These are phyloP conservation scores for Microplitis manilae DNA, from an alignment of 2,888 invertebrate species.

Conservation along the genomic window DNA sequence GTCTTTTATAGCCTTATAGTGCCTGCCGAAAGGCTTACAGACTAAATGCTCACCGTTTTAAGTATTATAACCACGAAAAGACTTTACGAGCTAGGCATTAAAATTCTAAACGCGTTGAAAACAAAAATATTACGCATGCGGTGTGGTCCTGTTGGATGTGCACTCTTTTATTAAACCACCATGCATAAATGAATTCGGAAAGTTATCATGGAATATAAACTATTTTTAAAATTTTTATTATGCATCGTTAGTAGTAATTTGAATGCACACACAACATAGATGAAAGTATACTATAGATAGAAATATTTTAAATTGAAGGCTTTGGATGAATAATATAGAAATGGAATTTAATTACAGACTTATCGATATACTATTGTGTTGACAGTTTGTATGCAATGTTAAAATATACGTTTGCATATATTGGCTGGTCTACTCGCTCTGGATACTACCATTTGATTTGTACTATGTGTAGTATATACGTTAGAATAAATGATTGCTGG, in stretches of 20 bases:
- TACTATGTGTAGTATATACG: neutral
- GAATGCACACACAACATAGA: neutral
- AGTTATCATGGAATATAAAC: neutral
- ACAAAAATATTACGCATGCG: neutral
- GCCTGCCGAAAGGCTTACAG: neutral
- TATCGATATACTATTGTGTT: neutral
- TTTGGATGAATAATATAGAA: neutral
- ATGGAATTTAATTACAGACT: neutral
- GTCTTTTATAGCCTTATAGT: conserved; percentile 54
- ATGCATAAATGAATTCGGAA: neutral
- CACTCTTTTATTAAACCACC: neutral
- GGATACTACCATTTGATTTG: conserved; percentile 9
- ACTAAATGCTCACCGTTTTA: neutral
- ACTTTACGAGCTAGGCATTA: neutral
- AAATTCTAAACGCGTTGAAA: neutral
- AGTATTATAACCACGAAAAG: neutral
- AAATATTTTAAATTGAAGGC: neutral
- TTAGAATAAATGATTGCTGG: conserved; percentile 5
- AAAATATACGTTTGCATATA: neutral
- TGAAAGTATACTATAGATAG: neutral
- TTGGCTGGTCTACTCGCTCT: neutral
- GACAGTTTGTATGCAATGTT: neutral
- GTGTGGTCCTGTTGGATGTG: neutral
- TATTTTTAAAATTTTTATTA: neutral
- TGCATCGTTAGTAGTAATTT: neutral